These are phyloP conservation scores for Lepidurus packardi DNA, from an alignment of 1,140 invertebrate genomes.

Conservation along the genomic window DNA sequence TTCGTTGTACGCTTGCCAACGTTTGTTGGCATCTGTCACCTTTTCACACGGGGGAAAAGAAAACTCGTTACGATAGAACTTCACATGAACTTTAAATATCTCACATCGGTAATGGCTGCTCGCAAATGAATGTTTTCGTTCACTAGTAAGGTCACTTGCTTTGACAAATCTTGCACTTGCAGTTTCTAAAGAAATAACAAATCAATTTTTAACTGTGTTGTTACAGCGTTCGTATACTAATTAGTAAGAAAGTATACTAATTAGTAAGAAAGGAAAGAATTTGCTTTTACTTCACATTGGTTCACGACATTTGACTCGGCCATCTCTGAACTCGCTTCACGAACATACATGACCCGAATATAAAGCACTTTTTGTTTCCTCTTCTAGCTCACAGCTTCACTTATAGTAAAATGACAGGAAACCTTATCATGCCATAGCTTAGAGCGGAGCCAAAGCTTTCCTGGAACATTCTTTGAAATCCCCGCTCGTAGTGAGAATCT, in stretches of 20 bases:
- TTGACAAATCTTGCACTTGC: too few relatives aligned
- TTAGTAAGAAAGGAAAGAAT: not conserved
- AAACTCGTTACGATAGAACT: not conserved
- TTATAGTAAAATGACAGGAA: not conserved
- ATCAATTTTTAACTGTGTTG: too few relatives aligned
- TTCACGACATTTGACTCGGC: not conserved
- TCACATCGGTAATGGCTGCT: not conserved
- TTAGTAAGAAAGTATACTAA: not conserved
- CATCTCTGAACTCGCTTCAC: not conserved
- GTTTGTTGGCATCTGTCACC: not conserved
- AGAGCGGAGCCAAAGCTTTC: not conserved
- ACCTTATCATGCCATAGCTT: not conserved
- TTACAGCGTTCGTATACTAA: too few relatives aligned
- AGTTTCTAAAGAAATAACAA: too few relatives aligned
- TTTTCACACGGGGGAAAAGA: not conserved
- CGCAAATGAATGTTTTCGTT: not conserved
- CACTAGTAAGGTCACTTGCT: too few relatives aligned
- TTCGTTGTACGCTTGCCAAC: not conserved
- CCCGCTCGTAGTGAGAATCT: not conserved
- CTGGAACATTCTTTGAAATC: not conserved
- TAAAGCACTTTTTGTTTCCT: not conserved
- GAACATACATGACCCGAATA: not conserved
- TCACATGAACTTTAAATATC: not conserved
- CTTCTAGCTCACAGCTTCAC: not conserved
- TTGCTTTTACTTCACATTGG: not conserved